Evolutionary conservation across 1,140 invertebrate genomes (phyloP).

Genomic region (Drosophila sproati): DNA sequence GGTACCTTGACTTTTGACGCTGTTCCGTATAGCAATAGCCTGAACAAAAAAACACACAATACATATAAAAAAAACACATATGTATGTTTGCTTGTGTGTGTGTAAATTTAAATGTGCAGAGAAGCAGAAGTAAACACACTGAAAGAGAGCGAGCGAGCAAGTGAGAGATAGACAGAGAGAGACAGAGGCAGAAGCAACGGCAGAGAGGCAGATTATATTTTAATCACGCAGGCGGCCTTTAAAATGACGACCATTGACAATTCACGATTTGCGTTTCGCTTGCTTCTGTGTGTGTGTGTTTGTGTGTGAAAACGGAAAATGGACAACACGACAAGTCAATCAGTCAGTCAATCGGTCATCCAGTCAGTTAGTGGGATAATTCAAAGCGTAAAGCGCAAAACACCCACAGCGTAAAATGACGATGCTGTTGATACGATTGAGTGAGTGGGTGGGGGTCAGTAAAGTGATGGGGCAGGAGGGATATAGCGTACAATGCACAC

Average conservation of each 20-base stretch:
- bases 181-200: no score
- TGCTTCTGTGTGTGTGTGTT: constrained; percentile 33
- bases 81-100: background rate
- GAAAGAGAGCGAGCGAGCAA: constrained; percentile 1
- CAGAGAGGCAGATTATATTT: constrained; percentile 59
- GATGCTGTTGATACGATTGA: constrained; percentile 17
- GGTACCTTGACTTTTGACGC: constrained; percentile 66
- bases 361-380: constrained; percentile 13
- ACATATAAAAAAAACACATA: constrained; percentile 10
- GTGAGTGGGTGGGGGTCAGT: constrained; percentile 25
- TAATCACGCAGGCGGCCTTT: constrained; percentile 74
- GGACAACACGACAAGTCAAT: constrained; percentile 49
- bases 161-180: background rate
- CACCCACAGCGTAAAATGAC: constrained; percentile 59
- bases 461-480: constrained; percentile 2
- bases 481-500: constrained; percentile 36
- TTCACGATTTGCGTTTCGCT: constrained; percentile 62
- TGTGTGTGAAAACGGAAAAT: constrained; percentile 66
- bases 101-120: constrained; percentile 9
- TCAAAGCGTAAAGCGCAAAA: constrained; percentile 54
- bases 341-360: constrained; percentile 8
- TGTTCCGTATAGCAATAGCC: constrained; percentile 67
- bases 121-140: constrained; percentile 32
- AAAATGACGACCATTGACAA: constrained; percentile 61
- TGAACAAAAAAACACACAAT: constrained; percentile 32